Evolutionary conservation across 2,888 invertebrate genomes (phyloP), one percentile per base, ranked within the genome.

Genomic region (Myathropa florea): DNA sequence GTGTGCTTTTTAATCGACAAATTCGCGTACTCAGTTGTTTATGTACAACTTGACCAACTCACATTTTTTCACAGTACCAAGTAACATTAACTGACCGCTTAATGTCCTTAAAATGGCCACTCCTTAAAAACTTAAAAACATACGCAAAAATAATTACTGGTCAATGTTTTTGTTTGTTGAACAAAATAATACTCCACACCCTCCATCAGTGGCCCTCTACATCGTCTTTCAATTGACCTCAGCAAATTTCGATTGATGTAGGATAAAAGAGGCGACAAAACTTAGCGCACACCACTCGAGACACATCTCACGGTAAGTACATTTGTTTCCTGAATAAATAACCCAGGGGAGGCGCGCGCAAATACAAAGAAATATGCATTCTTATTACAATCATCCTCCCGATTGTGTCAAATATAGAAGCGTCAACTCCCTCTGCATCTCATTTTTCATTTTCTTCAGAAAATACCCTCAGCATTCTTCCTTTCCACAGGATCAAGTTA

Each of bases 401-500:
- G n/a, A 46, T 46, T 46, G 46, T 46, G 46, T 46, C 46, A 46
- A 46, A 46, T 46, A 18, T 46, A 18, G 7, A 46, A 46, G 46
- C 46, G 18, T 46, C 46, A 18, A 6, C n/a, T 18, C 6, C 18
- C 46, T 18, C 46, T 7, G 18, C 46, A 18, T 18, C 18, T 18
- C 18, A 46, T 46, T 18, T 55, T 61, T 61, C 55, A 63, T 63
- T n/a, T 30, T 46, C 55, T 26, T 26, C 60, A 67, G 67, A 24
- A 60, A 53, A 33, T 18, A 18, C 18, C n/a, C 46, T 46, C 9
- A 46, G 46, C 18, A 46, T 18, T 46, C n/a, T 18, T 46, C 7
- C 18, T 46, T 18, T n/a, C n/a, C n/a, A n/a, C n/a, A n/a, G 77
- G 84, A 85, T 84, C 80, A 81, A 77, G 85, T 85, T 85, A 81